Evolutionary conservation across 2,797 vertebrate genomes (phyloP), one percentile per base, ranked within the genome.

Genomic region (Philypnodon macrostomus): DNA sequence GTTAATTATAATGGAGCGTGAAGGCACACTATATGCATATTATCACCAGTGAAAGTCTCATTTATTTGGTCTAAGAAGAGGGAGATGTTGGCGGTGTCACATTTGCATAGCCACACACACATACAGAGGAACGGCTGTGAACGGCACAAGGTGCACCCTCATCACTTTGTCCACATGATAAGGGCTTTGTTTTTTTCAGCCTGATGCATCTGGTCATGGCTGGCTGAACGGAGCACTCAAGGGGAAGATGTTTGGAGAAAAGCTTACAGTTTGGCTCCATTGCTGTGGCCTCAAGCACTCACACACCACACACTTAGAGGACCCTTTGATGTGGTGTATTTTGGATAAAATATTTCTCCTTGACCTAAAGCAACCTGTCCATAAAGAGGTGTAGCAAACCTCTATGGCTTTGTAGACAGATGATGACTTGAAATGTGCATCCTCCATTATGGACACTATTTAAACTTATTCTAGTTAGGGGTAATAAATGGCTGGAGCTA

Each of bases 1-100:
- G n/a, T 85, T 88, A 85, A 89, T 89, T 88, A 86, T 80, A 80
- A 75, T 38, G 63, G 67, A 70, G 73, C 60, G 58, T 66, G 70
- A 68, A 69, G 68, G 56, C 63, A 53, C 54, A 48, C 58, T 63
- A 41, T 73, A 65, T 67, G 72, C 70, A 52, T 77, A 74, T 85
- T 85, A 87, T 85, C 75, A 67, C 41, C 21, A 58, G 75, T 46
- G 67, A 65, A 64, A 71, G 59, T 77, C 63, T 81, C 41, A 85
- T 84, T 86, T 79, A 78, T 88, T 85, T 84, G 66, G 55, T 69
- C 36, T 35, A 34, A 57, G 65, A 56, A 63, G 42, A 24, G 50
- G 33, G 47, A 63, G 52, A 56, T 64, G 45, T 54, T 59, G 63
- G 40, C n/a, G 0, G 30, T 39, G 39, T 63, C 27, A 50, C 40